Conservation (phyloP, 2,888 invertebrate species). For the Cantharis flavilabris region DNA sequence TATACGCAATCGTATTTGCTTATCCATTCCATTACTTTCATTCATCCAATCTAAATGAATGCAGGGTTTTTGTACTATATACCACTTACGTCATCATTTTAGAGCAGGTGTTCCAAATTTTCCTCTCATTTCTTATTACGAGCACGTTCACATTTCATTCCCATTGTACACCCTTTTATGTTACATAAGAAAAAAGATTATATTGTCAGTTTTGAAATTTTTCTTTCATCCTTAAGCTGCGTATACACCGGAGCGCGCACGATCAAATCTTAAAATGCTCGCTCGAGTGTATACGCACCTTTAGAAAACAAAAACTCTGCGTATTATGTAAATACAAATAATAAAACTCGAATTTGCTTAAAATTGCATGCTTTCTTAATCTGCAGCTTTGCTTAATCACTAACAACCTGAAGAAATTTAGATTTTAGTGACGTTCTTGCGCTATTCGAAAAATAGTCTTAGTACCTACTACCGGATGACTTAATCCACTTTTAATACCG, state of each 20-base stretch:
- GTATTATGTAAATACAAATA: neutral
- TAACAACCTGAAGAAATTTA: neutral
- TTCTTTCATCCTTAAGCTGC: neutral
- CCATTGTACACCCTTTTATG: neutral
- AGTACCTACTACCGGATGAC: neutral
- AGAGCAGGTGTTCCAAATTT: neutral
- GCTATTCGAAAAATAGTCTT: neutral
- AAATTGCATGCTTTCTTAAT: neutral
- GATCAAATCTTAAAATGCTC: neutral
- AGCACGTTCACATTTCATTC: neutral
- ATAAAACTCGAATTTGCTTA: neutral
- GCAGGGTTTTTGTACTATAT: neutral
- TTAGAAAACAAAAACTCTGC: neutral
- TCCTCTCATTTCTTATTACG: neutral
- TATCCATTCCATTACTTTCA: neutral
- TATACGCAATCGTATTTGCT: conserved; percentile 18
- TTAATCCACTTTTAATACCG: neutral
- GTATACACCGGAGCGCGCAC: neutral
- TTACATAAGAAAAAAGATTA: neutral
- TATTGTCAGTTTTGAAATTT: neutral
- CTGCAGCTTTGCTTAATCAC: neutral
- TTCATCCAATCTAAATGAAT: neutral
- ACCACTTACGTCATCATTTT: neutral
- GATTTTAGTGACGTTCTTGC: neutral
- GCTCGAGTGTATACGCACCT: neutral